Conservation (phyloP, 2,113 vertebrate genomes). For the Nycticryphes semicollaris region DNA sequence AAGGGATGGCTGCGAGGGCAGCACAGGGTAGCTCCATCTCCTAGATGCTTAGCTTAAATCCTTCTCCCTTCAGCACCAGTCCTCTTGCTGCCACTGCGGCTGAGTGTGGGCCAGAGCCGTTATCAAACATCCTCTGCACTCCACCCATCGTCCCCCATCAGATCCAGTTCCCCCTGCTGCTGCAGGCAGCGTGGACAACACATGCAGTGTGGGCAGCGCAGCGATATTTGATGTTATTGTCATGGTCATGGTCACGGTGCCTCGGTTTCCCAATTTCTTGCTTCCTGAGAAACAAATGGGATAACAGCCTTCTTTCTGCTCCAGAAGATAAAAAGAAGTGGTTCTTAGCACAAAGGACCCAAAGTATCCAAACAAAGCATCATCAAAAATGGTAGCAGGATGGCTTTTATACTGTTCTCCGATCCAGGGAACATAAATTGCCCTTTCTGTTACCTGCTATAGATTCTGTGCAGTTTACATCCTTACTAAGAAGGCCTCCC, state of each 20-base stretch:
- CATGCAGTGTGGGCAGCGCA: not conserved
- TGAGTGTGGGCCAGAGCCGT: not conserved
- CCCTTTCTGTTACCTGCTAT: not conserved
- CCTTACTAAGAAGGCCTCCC: not conserved
- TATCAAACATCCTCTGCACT: not conserved
- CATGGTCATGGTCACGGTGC: accelerated
- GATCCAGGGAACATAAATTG: not conserved
- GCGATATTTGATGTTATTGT: accelerated
- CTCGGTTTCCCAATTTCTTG: not conserved
- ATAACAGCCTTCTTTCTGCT: not conserved
- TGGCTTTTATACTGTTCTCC: not conserved
- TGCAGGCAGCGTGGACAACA: not conserved
- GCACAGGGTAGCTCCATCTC: not conserved
- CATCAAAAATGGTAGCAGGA: not conserved
- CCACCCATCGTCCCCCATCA: not conserved
- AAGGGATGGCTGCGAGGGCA: not conserved
- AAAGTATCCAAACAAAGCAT: not conserved
- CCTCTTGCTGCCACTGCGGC: not conserved
- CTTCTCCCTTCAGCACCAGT: not conserved
- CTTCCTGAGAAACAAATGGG: not conserved
- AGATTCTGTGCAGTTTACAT: not conserved
- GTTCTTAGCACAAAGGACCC: not conserved
- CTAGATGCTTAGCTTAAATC: not conserved
- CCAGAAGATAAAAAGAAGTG: not conserved
- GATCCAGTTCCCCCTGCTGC: not conserved